Evolutionary conservation across 2,113 vertebrate genomes (phyloP).

Genomic region (Dermatemys mawii): DNA sequence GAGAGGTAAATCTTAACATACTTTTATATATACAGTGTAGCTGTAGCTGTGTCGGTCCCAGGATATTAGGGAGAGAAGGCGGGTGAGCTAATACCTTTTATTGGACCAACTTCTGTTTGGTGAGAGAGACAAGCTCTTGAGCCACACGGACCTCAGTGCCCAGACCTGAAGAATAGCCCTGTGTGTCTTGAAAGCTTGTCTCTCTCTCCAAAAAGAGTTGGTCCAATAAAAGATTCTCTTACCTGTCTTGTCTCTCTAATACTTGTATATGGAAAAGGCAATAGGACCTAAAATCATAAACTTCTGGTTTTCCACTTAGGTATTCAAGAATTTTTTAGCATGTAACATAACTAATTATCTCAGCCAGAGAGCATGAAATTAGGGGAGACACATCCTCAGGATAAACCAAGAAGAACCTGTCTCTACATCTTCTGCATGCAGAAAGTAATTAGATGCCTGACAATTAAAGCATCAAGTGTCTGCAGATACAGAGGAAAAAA

Average conservation of each 20-base stretch:
- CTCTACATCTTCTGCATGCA: background rate
- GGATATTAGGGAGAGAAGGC: background rate
- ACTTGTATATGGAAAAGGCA: background rate
- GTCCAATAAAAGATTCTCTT: background rate
- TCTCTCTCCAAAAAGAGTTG: background rate
- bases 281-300: background rate
- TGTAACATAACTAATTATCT: background rate
- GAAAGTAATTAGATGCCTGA: background rate
- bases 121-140: background rate
- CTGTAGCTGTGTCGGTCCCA: background rate
- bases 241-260: background rate
- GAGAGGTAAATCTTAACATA: background rate
- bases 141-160: background rate
- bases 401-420: background rate
- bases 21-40: background rate
- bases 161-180: background rate
- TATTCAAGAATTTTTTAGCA: too few species aligned
- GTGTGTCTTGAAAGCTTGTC: background rate
- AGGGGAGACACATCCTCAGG: background rate
- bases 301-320: background rate
- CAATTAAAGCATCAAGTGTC: background rate
- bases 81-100: background rate
- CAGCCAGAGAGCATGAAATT: background rate
- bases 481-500: background rate
- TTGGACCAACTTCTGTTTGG: too few species aligned